Conservation (phyloP, 1,140 invertebrate species). For the Hyphantria cunea region DNA sequence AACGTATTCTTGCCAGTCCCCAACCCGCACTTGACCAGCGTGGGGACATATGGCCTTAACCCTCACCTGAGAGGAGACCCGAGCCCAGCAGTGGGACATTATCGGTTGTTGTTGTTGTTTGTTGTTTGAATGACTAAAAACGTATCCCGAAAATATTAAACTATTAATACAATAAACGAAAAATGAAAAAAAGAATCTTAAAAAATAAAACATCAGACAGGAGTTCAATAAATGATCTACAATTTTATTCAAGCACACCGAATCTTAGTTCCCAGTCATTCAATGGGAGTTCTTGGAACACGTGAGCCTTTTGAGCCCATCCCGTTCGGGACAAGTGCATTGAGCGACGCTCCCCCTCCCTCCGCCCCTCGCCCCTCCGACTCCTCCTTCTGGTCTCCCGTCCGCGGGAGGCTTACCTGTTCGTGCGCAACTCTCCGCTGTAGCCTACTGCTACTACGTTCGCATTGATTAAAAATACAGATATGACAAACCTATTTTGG, state of each 20-base stretch:
- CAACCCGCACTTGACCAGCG: too few relatives aligned
- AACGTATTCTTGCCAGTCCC: too few relatives aligned
- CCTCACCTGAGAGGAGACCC: too few relatives aligned
- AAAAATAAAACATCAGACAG: too few relatives aligned
- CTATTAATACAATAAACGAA: too few relatives aligned
- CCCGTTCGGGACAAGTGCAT: slow-evolving; percentile 58
- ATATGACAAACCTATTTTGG: slow-evolving; percentile 11
- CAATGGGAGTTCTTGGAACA: slow-evolving; percentile 47
- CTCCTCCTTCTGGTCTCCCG: slow-evolving; percentile 6
- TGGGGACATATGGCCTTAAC: too few relatives aligned
- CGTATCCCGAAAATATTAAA: too few relatives aligned
- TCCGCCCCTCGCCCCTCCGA: slow-evolving; percentile 19
- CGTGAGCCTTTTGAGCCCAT: slow-evolving; percentile 39
- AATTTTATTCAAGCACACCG: neutral
- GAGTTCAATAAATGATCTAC: too few relatives aligned
- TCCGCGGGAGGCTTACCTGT: slow-evolving; percentile 64
- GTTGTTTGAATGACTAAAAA: too few relatives aligned
- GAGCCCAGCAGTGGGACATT: too few relatives aligned
- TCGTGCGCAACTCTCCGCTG: slow-evolving; percentile 48
- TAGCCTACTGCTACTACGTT: slow-evolving; percentile 64
- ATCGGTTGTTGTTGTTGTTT: too few relatives aligned
- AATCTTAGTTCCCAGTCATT: slow-evolving; percentile 15
- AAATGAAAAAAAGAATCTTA: too few relatives aligned
- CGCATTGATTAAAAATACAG: slow-evolving; percentile 46
- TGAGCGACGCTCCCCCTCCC: slow-evolving; percentile 38